A percentile compares a stretch with the other conserved stretches of the same genome.
These are phyloP conservation scores for Hirudo medicinalis DNA, from an alignment of 1,140 invertebrate genomes.

Conservation along the genomic window DNA sequence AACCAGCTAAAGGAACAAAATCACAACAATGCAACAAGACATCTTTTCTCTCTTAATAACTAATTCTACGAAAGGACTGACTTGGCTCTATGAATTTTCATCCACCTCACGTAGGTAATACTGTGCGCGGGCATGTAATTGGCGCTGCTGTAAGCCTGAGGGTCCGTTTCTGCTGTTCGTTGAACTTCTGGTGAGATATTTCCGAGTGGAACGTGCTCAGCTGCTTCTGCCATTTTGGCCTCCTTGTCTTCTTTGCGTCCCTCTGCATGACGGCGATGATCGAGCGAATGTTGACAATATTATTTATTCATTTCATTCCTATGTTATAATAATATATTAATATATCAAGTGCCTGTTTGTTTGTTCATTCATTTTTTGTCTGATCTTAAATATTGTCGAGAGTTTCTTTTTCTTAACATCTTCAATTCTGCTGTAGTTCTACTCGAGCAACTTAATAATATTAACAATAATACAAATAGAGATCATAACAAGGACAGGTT, in stretches of 20 bases:
- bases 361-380: no score
- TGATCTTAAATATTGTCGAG: no score
- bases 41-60: no score
- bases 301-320: no score
- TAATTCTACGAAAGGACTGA: neutral
- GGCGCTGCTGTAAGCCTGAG: constrained; percentile 16
- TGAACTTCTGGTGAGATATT: constrained; percentile 11
- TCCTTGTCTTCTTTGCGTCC: neutral
- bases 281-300: neutral
- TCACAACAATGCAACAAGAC: no score
- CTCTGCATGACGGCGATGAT: neutral
- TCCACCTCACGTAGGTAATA: constrained; percentile 15
- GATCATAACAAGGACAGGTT: no score
- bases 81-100: constrained; percentile 1
- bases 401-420: no score
- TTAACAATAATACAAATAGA: no score
- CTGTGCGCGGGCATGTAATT: constrained; percentile 21
- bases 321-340: no score
- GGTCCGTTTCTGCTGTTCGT: constrained; percentile 15
- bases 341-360: no score
- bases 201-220: constrained; percentile 5
- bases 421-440: no score
- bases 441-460: no score
- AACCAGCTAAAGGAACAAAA: neutral
- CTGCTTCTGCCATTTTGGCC: constrained; percentile 13